Base-by-base conservation (phyloP, 2,888 invertebrate genomes). In the Mythimna albipuncta region DNA sequence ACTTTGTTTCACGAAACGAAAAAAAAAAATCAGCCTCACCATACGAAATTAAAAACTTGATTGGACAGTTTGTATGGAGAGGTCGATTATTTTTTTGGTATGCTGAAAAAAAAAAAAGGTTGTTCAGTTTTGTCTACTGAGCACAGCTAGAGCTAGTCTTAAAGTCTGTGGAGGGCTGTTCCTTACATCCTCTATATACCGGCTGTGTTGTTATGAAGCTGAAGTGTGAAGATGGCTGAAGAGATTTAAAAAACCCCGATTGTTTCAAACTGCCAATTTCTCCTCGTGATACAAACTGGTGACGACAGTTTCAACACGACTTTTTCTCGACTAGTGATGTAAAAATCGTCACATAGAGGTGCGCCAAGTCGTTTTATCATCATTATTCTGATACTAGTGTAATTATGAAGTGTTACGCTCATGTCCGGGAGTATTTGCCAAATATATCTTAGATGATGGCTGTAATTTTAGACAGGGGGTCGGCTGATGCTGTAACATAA, bases 361-460 rank as follows among this genome's bases (percentile, higher is more conserved):
- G 38, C 66, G 84, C 76, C 81, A 82, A 79, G 1, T 44, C 11
- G 13, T 64, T 77, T 35, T 66, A 75, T 82, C 85, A 80, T 72
- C 58, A 82, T 73, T 84, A 80, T 84, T 84, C 64, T 72, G 55
- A 75, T 70, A 75, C 75, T 38, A 35, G 55, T 75, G 64, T 77
- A 75, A 82, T 80, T 72, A 69, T 65, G 65, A 64, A n/a, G 47
- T 52, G 63, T 55, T 50, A 47, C 52, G 21, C 26, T 66, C 47
- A 75, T 76, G 63, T 84, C 83, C 77, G 81, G 73, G 75, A 72
- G 72, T 72, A 47, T 81, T 62, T 75, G 85, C 85, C 85, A 85
- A 79, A 80, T 84, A 70, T 64, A 83, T 75, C 52, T 62, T 32
- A 19, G 38, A 47, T 55, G 65, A 19, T 62, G 26, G 21, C 26